Conservation (phyloP, 2,797 vertebrate genomes). For the Antrozous pallidus region DNA sequence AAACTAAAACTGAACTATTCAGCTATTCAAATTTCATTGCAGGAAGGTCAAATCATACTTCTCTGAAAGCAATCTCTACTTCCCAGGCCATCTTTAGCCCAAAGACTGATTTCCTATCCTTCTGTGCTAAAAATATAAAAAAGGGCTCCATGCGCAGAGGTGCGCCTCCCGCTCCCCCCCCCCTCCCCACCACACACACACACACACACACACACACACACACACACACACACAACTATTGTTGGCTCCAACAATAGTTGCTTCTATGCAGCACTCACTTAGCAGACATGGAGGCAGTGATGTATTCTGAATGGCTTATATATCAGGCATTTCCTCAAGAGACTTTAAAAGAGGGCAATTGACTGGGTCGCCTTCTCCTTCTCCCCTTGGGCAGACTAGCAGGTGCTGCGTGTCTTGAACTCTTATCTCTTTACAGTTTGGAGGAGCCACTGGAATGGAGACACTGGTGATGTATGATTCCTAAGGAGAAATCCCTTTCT, state of each 20-base stretch:
- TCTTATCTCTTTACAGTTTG: not conserved
- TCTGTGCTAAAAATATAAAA: not conserved
- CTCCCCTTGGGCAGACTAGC: not conserved
- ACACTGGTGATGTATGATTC: rapidly evolving
- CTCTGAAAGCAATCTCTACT: conserved; percentile 35
- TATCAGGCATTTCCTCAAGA: conserved; percentile 73
- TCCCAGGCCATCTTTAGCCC: not conserved
- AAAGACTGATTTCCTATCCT: conserved; percentile 36
- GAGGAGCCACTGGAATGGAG: not conserved
- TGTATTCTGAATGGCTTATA: conserved; percentile 73
- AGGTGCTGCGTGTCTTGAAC: not conserved
- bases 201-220: too few species aligned
- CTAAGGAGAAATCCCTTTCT: not conserved
- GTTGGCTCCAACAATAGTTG: conserved; percentile 42
- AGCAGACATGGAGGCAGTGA: not conserved
- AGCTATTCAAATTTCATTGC: not conserved
- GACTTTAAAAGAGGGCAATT: conserved; percentile 59
- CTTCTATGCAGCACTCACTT: conserved; percentile 57
- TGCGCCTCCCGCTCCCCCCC: not conserved
- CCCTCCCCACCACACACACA: too few species aligned
- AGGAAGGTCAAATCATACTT: not conserved
- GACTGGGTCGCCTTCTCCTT: not conserved
- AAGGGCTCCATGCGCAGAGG: not conserved
- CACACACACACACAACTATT: too few species aligned
- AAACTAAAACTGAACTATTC: not conserved